Conservation (phyloP, 2,113 vertebrate genomes). For the Chloropsis hardwickii region DNA sequence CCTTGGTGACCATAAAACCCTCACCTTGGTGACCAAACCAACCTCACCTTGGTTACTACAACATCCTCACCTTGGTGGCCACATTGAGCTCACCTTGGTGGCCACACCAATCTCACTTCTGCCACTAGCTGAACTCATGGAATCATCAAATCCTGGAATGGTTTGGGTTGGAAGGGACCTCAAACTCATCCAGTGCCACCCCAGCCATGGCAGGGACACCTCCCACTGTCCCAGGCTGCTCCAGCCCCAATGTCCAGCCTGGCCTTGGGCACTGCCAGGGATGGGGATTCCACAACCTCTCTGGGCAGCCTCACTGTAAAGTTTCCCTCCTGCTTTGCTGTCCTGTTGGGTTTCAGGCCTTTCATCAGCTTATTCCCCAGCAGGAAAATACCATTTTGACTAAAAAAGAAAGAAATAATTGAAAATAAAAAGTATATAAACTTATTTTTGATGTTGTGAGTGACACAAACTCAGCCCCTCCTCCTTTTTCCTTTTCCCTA, state of each 20-base stretch:
- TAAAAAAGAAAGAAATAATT: neutral
- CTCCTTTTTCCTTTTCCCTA: neutral
- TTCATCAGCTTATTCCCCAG: neutral
- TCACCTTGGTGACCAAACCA: neutral
- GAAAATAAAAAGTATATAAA: fast-evolving
- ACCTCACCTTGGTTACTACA: neutral
- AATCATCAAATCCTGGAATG: neutral
- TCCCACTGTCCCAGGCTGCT: neutral
- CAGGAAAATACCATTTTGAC: neutral
- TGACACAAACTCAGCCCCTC: fast-evolving
- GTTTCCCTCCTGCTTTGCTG: neutral
- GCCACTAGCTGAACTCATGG: neutral
- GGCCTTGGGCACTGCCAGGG: neutral
- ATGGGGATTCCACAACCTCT: neutral
- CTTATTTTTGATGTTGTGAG: neutral
- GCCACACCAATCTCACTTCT: neutral
- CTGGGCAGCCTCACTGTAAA: neutral
- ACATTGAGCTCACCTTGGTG: neutral
- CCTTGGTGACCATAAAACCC: neutral
- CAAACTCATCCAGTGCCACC: fast-evolving
- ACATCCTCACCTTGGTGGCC: neutral
- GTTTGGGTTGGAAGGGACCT: neutral
- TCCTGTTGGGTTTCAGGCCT: neutral
- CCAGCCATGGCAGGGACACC: neutral
- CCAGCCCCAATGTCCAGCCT: neutral